Base-by-base conservation (phyloP, 2,113 vertebrate genomes). In the Penelope pileata region DNA sequence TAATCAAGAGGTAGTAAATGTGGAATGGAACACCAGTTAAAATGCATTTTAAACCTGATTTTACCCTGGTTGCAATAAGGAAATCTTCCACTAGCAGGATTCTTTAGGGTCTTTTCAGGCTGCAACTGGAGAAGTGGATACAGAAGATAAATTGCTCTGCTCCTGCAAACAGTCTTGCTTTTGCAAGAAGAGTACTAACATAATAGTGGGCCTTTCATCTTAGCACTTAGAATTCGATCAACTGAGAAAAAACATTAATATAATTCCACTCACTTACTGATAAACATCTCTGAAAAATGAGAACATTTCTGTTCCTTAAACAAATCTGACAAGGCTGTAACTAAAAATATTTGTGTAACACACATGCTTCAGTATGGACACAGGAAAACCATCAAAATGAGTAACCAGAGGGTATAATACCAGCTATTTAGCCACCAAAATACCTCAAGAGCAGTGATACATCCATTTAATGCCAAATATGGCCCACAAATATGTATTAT, bases 321-420 rank as follows among this genome's bases (percentile, higher is more conserved):
- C 60, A 94, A 88, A 93, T 59, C 38, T 40, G 73, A 90, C 90
- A 90, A 47, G 42, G 14, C 53, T 92, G 2, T 63, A 93, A 88
- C 72, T 74, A 86, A 93, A 94, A 95, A 81, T 86, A 84, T 22
- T 92, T 81, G 38, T 75, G 47, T 70, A 84, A 63, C 29, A 58
- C n/a, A 80, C 29, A 53, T 1, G 53, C 56, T 81, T 83, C 2
- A 7, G 43, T 43, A 86, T 12, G 60, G 88, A 84, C 83, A 72
- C 13, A 36, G 47, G 51, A 92, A 86, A 90, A 90, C 47, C 83
- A 93, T 47, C 42, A 48, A 48, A 84, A 75, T 40, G 50, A 81
- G 51, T 43, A 84, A 86, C 43, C 1, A 0, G 36, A 80, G 22
- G 56, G 22, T 74, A 69, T 94, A 83, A 92, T 92, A 36, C 34